Conservation (phyloP, 1,140 invertebrate genomes). For the Drosophila albomicans region DNA sequence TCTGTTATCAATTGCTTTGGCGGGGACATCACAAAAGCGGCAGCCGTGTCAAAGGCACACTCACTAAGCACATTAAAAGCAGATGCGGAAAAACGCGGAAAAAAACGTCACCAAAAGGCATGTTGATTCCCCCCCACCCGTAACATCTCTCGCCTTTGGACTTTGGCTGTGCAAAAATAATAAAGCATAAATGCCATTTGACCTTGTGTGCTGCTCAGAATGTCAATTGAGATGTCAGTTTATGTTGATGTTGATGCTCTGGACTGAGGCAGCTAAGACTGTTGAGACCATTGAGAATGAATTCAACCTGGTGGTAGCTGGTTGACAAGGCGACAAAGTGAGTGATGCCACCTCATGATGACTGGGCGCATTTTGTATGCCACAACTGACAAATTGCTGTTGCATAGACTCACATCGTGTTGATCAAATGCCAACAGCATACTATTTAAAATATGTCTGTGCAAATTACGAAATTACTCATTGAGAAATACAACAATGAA, state of each 20-base stretch:
- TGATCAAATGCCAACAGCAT: conserved; percentile 5
- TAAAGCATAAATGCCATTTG: conserved; percentile 64
- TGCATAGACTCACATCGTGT: conserved; percentile 8
- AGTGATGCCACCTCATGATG: conserved; percentile 42
- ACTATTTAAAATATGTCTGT: neutral
- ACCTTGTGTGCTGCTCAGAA: conserved; percentile 62
- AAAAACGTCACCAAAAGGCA: conserved; percentile 12
- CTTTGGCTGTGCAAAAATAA: conserved; percentile 37
- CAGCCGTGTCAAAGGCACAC: conserved; percentile 37
- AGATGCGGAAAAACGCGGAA: conserved; percentile 39
- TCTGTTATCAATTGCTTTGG: conserved; percentile 69
- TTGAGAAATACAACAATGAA: neutral
- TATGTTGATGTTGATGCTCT: conserved; percentile 3
- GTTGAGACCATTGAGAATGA: neutral
- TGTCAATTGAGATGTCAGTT: conserved; percentile 52
- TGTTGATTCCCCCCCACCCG: neutral
- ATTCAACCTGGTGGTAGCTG: conserved; percentile 27
- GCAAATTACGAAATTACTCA: conserved; percentile 1
- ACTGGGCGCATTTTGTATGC: conserved; percentile 17
- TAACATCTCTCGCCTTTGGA: too few species aligned
- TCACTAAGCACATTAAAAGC: conserved; percentile 51
- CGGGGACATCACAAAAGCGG: conserved; percentile 51
- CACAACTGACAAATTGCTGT: conserved; percentile 25
- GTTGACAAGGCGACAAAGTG: conserved; percentile 26
- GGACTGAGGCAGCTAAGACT: conserved; percentile 1